Base-by-base conservation (phyloP, 1,140 invertebrate species). In the Drosophila mojavensis region DNA sequence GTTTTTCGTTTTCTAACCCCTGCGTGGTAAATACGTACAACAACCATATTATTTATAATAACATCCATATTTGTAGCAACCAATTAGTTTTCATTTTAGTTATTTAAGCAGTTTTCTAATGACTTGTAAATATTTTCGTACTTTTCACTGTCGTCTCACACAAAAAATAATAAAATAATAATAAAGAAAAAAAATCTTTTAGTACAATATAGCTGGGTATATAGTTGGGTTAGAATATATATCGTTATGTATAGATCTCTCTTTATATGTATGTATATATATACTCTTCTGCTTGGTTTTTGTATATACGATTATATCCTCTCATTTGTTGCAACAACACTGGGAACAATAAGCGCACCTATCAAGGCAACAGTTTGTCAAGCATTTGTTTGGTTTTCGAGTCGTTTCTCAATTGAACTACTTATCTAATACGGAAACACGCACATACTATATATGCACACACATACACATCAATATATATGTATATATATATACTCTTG, bases 131-230 rank as follows among this genome's bases (percentile, higher is more conserved):
- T 71, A 71, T 58, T 54, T n/a, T 30, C 28, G 3, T 30, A 30
- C 28, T 5, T 30, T 6, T 30, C 28, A 30, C 28, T 30, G 28
- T 0, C 1, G 43, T 5, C 43, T 54, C 30, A 41, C 15, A 41
- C 36, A 54, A 43, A 53, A 58, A 61, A 50, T 17, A 17, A 17
- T 0, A 17, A 17, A 17, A 17, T 17, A 17, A 17, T 17, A 17
- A 17, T 17, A 33, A 58, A 58, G 51, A 71, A 58, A 65, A 56
- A 71, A 26, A 43, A 10, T 10, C 7, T 1, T 64, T 54, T 70
- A 70, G 51, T 69, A 69, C 66, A 69, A 70, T 72, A 72, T 66
- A 66, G 55, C 55, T 45, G 53, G 69, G 69, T 72, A 72, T 67
- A 71, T 45, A 51, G 48, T 39, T 48, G 54, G 50, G 20, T 69